phyloP scores from a whole-genome alignment of 2,113 vertebrate species.

The Upupa epops region DNA sequence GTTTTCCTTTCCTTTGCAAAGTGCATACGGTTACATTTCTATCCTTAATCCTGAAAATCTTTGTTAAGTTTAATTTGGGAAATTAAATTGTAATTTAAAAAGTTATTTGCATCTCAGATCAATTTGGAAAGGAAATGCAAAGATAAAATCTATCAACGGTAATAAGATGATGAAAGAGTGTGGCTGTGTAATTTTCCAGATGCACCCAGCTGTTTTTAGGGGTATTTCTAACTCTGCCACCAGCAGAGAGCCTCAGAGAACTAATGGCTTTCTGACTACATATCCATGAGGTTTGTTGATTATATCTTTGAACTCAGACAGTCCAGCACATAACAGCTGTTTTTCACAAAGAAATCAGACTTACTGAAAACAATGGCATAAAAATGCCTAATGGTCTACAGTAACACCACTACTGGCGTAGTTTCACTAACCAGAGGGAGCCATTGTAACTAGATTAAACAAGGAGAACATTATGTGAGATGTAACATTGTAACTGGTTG shows the following conservation, averaged over 20 bases:
- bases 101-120: slow-evolving; percentile 3
- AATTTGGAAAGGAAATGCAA: slow-evolving; percentile 33
- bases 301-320: slow-evolving; percentile 74
- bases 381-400: slow-evolving; percentile 51
- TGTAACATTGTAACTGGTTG: not conserved
- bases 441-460: not conserved
- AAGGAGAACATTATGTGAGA: not conserved
- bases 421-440: slow-evolving; percentile 20
- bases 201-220: slow-evolving; percentile 77
- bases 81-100: not conserved
- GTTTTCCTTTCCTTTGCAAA: not conserved
- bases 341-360: slow-evolving; percentile 65
- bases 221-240: slow-evolving; percentile 53
- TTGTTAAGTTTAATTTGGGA: slow-evolving; percentile 2
- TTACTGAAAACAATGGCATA: slow-evolving; percentile 56
- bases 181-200: slow-evolving; percentile 63
- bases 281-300: slow-evolving; percentile 58
- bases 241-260: slow-evolving; percentile 34
- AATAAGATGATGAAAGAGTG: slow-evolving; percentile 59
- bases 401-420: slow-evolving; percentile 28
- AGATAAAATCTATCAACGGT: slow-evolving; percentile 32
- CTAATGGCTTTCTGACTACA: slow-evolving; percentile 34
- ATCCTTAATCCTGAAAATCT: not conserved
- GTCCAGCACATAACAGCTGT: slow-evolving; percentile 71
- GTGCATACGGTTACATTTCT: not conserved